A percentile compares a stretch with the other conserved stretches of the same genome.
Evolutionary conservation across 2,797 vertebrate species (phyloP).

Genomic region (Dallia pectoralis): DNA sequence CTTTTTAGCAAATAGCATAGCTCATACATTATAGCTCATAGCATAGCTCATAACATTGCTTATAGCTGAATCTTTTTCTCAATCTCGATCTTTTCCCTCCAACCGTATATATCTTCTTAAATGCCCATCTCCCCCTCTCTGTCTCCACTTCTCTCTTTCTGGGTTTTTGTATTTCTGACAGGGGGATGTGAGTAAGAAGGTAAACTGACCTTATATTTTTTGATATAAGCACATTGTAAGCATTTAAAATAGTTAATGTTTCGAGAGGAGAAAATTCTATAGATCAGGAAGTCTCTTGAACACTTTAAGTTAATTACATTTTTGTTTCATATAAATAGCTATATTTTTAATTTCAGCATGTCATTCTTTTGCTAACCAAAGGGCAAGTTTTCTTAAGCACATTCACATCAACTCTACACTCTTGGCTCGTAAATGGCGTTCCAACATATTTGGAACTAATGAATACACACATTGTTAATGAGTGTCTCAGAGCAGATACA

Average conservation of each 20-base stretch:
- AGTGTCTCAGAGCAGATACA: too few species aligned
- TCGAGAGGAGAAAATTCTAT: not conserved
- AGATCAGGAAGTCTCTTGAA: not conserved
- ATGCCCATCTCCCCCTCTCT: not conserved
- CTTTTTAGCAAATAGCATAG: too few species aligned
- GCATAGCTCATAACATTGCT: too few species aligned
- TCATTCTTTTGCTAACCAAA: not conserved
- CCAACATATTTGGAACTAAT: not conserved
- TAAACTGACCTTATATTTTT: not conserved
- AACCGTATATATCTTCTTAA: not conserved
- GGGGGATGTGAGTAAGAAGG: not conserved
- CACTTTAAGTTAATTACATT: not conserved
- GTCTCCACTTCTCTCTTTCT: not conserved
- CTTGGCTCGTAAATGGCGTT: slow-evolving; percentile 1
- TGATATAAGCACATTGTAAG: not conserved
- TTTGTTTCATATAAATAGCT: not conserved
- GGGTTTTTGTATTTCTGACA: not conserved
- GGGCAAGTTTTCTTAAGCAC: not conserved
- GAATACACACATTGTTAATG: too few species aligned
- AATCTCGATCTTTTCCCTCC: not conserved
- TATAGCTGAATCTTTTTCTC: not conserved
- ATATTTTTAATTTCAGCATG: not conserved
- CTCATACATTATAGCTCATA: too few species aligned
- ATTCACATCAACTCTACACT: not conserved
- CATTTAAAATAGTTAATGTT: not conserved